These are phyloP conservation scores for Pangasius larnaudii DNA, from an alignment of 2,797 vertebrate genomes.

Conservation along the genomic window DNA sequence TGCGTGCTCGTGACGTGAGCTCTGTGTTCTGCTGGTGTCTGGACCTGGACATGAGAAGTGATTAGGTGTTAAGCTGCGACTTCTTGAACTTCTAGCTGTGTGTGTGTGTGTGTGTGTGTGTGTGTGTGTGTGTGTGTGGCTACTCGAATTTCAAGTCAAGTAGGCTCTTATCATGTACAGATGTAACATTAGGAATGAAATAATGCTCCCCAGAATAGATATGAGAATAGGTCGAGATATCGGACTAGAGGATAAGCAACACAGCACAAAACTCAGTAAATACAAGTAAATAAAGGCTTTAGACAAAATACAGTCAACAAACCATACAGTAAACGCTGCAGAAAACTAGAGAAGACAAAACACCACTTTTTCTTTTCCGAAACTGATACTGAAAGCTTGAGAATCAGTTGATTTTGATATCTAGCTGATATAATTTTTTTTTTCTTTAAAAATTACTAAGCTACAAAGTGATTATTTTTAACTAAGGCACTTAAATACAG, in stretches of 20 bases:
- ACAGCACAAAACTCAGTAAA: background rate
- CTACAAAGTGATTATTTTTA: too few relatives aligned
- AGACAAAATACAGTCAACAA: too few relatives aligned
- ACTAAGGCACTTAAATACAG: too few relatives aligned
- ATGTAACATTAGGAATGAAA: background rate
- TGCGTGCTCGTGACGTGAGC: background rate
- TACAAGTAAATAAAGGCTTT: background rate
- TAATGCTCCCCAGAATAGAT: background rate
- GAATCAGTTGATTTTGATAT: background rate
- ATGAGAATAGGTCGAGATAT: background rate
- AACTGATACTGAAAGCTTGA: background rate
- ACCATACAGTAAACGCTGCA: background rate
- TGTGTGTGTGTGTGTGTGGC: too few relatives aligned
- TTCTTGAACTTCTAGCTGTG: background rate
- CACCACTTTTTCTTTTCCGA: background rate
- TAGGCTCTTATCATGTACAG: background rate
- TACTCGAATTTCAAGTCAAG: background rate
- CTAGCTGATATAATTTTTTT: too few relatives aligned
- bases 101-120: background rate
- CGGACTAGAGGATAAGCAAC: background rate
- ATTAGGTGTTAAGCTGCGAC: background rate
- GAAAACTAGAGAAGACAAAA: background rate
- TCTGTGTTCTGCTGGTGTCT: background rate
- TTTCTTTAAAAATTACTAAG: too few relatives aligned
- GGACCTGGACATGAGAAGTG: slow-evolving; percentile 15